Evolutionary conservation across 2,888 invertebrate species (phyloP).

Genomic region (Phragmatobia fuliginosa): DNA sequence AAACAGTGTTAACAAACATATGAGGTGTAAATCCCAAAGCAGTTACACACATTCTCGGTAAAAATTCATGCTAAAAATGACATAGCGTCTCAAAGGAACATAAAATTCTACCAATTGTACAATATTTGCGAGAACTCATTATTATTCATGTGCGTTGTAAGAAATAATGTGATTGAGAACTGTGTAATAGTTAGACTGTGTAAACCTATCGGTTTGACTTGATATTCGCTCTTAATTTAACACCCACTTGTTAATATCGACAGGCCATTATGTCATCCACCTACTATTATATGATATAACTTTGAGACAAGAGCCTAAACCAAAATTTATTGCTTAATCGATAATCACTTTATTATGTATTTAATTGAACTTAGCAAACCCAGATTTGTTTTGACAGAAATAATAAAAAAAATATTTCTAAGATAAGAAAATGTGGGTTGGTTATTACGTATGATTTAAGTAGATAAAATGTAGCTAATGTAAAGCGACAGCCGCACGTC

Average conservation of each 20-base stretch:
- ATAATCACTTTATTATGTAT: constrained; percentile 53
- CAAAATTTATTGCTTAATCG: constrained; percentile 63
- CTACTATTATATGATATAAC: constrained; percentile 70
- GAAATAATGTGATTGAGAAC: constrained; percentile 27
- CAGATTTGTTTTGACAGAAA: not conserved
- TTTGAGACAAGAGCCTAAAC: constrained; percentile 62
- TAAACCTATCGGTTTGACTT: constrained; percentile 48
- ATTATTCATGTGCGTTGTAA: constrained; percentile 23
- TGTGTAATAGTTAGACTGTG: no score
- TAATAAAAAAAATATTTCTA: not conserved
- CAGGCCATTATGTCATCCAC: constrained; percentile 61
- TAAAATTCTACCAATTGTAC: constrained; percentile 17
- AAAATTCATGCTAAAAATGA: not conserved
- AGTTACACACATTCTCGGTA: constrained; percentile 16
- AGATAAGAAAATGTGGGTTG: not conserved
- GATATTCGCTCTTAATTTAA: constrained; percentile 66
- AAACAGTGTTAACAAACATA: constrained; percentile 23
- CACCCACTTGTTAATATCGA: constrained; percentile 60
- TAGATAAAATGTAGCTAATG: constrained; percentile 57
- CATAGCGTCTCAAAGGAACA: constrained; percentile 12
- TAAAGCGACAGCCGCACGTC: constrained; percentile 63
- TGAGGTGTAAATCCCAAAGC: constrained; percentile 19
- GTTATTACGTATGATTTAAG: constrained; percentile 50
- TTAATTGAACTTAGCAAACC: constrained; percentile 10
- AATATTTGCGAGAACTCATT: constrained; percentile 9